A percentile compares a stretch with the other conserved stretches of the same genome.
Conservation (phyloP, 2,888 invertebrate species). For the Dorcus parallelipipedus region DNA sequence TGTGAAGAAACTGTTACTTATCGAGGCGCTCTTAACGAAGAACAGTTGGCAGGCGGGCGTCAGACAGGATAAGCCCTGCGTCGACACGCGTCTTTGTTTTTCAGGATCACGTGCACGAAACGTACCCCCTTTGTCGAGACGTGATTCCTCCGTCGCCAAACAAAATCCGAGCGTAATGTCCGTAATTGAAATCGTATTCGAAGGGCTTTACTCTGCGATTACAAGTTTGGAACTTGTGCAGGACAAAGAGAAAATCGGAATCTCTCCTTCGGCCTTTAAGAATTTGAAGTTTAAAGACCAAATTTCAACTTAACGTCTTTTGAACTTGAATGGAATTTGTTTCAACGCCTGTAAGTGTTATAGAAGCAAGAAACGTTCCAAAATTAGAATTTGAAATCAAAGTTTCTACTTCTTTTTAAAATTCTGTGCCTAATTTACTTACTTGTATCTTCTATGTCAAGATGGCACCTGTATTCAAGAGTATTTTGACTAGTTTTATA, state of each 20-base stretch:
- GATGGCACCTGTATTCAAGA: no score
- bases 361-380: no score
- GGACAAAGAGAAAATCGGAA: neutral
- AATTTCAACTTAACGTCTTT: neutral
- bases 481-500: no score
- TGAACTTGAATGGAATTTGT: no score
- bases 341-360: no score
- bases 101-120: constrained; percentile 1
- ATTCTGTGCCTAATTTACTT: no score
- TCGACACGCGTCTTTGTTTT: constrained; percentile 6
- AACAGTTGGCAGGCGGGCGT: neutral
- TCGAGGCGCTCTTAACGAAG: neutral
- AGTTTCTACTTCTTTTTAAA: no score
- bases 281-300: neutral
- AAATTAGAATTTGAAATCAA: no score
- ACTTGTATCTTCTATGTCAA: no score
- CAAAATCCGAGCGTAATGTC: constrained; percentile 3
- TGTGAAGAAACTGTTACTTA: neutral
- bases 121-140: constrained; percentile 3
- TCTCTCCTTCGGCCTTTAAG: neutral
- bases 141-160: constrained; percentile 3
- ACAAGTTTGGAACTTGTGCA: neutral
- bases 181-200: constrained; percentile 8
- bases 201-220: constrained; percentile 2
- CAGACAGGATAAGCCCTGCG: neutral